These are phyloP conservation scores for Drosophila longiperda DNA, from an alignment of 2,888 invertebrate species.

Conservation along the genomic window DNA sequence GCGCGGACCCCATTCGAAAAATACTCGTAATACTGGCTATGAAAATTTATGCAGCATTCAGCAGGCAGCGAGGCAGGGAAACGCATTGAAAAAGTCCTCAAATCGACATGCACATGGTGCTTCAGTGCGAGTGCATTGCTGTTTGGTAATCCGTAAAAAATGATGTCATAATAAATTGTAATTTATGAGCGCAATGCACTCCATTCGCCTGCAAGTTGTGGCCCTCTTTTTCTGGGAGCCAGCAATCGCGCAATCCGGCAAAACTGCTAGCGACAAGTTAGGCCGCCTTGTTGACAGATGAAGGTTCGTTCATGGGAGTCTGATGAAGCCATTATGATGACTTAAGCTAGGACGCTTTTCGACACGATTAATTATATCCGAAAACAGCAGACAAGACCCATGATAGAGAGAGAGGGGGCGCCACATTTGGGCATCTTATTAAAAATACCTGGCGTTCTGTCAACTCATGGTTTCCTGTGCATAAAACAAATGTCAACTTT, in stretches of 20 bases:
- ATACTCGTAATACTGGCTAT: conserved; percentile 54
- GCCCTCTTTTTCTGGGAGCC: conserved; percentile 3
- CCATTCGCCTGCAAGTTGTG: conserved; percentile 9
- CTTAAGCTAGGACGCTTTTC: conserved; percentile 60
- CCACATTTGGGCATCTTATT: conserved; percentile 47
- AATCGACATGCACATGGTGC: conserved; percentile 61
- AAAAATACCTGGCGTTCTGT: conserved; percentile 69
- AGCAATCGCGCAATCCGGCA: conserved; percentile 28
- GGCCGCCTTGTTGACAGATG: conserved; percentile 69
- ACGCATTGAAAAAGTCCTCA: conserved; percentile 53
- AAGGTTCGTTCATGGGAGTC: conserved; percentile 59
- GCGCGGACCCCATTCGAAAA: conserved; percentile 66
- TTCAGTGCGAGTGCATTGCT: conserved; percentile 52
- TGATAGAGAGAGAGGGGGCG: neutral
- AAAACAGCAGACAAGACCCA: conserved; percentile 1
- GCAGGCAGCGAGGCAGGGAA: conserved; percentile 5
- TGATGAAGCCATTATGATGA: conserved; percentile 68
- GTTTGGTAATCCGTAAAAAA: conserved; percentile 77
- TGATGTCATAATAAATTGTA: conserved; percentile 81
- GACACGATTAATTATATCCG: conserved; percentile 73
- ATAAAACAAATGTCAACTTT: conserved; percentile 64
- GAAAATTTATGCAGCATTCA: conserved; percentile 66
- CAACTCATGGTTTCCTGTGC: conserved; percentile 62
- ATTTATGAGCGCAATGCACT: conserved; percentile 72
- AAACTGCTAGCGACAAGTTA: conserved; percentile 59